These are phyloP conservation scores for Apodemia zela DNA, from an alignment of 2,888 invertebrate species.

Conservation along the genomic window DNA sequence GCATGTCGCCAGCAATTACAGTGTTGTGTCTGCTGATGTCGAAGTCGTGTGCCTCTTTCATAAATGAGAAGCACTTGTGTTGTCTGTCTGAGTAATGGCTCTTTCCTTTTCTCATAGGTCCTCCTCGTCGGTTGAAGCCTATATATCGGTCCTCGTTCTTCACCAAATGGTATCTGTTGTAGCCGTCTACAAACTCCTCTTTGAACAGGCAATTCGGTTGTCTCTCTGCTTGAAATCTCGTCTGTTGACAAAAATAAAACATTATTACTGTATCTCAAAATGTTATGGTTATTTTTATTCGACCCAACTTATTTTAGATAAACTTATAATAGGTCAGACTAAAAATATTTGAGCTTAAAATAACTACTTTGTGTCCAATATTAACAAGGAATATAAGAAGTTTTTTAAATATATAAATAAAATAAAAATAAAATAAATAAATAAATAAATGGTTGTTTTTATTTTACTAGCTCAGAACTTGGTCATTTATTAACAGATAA, in stretches of 20 bases:
- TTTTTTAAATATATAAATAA: too few species aligned
- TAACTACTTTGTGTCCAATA: background rate
- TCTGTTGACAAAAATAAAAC: conserved; percentile 49
- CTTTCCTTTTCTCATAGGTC: conserved; percentile 73
- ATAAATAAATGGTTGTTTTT: too few species aligned
- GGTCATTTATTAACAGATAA: too few species aligned
- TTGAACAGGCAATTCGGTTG: conserved; percentile 82
- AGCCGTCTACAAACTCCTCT: conserved; percentile 82
- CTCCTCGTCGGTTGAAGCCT: conserved; percentile 82
- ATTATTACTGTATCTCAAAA: background rate
- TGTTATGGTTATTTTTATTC: background rate
- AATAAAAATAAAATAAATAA: too few species aligned
- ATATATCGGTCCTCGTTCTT: conserved; percentile 81
- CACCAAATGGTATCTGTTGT: conserved; percentile 82
- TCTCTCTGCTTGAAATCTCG: conserved; percentile 79
- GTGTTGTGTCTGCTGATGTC: conserved; percentile 82
- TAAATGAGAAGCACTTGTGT: conserved; percentile 82
- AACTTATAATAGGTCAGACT: conserved; percentile 2
- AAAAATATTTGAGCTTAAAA: background rate
- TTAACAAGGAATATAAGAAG: too few species aligned
- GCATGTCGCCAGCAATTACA: conserved; percentile 70
- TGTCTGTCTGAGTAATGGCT: conserved; percentile 60
- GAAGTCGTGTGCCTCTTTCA: conserved; percentile 82
- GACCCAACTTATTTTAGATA: background rate
- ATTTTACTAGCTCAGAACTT: too few species aligned